A percentile compares a stretch with the other conserved stretches of the same genome.
Conservation (phyloP, 2,888 invertebrate genomes). For the Lithophane ornitopus region DNA sequence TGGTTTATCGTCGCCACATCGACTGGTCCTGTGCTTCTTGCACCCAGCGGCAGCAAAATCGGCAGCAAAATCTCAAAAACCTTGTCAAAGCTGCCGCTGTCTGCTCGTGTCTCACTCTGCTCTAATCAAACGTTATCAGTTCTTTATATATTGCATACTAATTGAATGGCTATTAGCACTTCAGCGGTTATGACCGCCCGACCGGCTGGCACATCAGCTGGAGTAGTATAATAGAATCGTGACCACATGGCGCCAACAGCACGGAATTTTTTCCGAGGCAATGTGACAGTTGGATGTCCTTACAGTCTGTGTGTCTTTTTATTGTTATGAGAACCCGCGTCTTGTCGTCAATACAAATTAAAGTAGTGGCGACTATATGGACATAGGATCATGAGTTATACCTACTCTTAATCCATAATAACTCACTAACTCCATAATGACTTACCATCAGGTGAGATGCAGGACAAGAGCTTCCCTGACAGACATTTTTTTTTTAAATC, state of each 20-base stretch:
- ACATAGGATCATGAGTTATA: too few relatives aligned
- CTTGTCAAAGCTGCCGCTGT: not conserved
- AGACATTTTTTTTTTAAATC: too few relatives aligned
- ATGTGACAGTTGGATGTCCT: not conserved
- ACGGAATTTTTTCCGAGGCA: constrained; percentile 20
- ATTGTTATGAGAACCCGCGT: not conserved
- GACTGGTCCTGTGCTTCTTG: too few relatives aligned
- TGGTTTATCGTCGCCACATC: not conserved
- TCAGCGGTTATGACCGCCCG: constrained; percentile 16
- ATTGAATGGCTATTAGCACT: constrained; percentile 31
- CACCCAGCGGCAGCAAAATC: not conserved
- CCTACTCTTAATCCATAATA: not conserved
- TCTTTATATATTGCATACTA: constrained; percentile 16
- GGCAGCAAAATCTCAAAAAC: not conserved
- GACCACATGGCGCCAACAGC: not conserved
- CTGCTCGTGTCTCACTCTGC: not conserved
- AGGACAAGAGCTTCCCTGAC: too few relatives aligned
- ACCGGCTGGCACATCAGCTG: constrained; percentile 27
- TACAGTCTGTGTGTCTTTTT: not conserved
- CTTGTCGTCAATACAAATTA: not conserved
- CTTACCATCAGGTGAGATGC: too few relatives aligned
- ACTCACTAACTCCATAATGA: too few relatives aligned
- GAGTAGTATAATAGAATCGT: constrained; percentile 12
- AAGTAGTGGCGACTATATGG: not conserved
- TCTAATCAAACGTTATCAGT: constrained; percentile 39